Evolutionary conservation across 30 jellyfish, hydroid and myxozoan species (phyloP), one percentile per base, ranked within the genome.

Genomic region (Aurelia sp.): DNA sequence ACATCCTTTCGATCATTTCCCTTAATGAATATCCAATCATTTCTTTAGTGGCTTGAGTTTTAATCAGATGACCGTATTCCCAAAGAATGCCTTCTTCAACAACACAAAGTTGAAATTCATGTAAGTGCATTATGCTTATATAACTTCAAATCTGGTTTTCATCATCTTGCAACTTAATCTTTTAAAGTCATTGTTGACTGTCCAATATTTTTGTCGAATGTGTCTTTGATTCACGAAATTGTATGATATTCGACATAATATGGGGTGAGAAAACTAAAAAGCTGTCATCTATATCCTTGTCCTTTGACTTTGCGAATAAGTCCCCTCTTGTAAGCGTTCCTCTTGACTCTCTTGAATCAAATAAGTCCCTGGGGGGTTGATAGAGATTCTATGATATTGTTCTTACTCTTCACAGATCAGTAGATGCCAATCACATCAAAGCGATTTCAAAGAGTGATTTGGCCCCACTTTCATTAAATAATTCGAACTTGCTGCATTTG

Each of bases 61-160:
- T 47, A 90, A 90, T 57, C 89, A 78, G 55, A 90, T 90, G 91
- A 71, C 91, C 7, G 74, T 76, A 18, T 90, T 90, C 59, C 97
- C 97, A 12, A 83, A 82, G 50, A 74, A 35, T 18, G 91, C 97
- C 0, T 77, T 88, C 48, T 57, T 16, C 83, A 88, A 88, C 52
- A 79, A 65, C 41, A 77, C 88, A 15, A 82, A 87, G 19, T 84
- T 93, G 62, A 47, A 69, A 64, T 88, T 38, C 74, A 55, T 93
- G 98, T 93, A 82, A 80, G 98, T 76, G 0, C 0, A 5, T 44
- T 3, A 7, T 44, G 55, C 9, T 0, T 44, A 0, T 2, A 7
- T 4, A 38, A 38, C 50, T 38, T 38, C 9, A 38, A 38, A 38
- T 38, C 50, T 38, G 50, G 50, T 7, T 38, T 38, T 7, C 9